Evolutionary conservation across 2,797 vertebrate species (phyloP), one percentile per base, ranked within the genome.

Genomic region (Bradypodion ventrale): DNA sequence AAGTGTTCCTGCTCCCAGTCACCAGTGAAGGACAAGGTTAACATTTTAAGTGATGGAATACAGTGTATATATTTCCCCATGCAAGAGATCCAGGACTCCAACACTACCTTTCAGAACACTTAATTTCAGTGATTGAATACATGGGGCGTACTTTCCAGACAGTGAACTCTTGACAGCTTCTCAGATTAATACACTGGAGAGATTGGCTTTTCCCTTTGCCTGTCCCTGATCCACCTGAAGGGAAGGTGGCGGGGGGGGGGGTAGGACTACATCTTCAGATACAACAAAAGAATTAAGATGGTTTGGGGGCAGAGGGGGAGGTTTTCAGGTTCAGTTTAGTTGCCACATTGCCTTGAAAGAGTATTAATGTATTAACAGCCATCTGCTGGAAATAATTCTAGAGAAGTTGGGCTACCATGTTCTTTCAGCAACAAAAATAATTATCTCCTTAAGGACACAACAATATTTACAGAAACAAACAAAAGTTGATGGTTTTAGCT

Each of bases 71-170:
- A 91, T 96, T 95, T 95, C 94, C 94, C 92, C 95, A 92, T 76
- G 37, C 93, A 81, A 40, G 44, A 90, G 75, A 93, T 87, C 93
- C 89, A 69, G 87, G 88, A 95, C 94, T 95, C 91, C 84, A 89
- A 40, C 63, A 12, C 84, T 44, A 44, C 92, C 32, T 93, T 91
- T 29, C 87, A 92, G 94, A 96, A 95, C 95, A 93, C 94, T 96
- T 95, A 90, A 96, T 96, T 96, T 96, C 93, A 87, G 91, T 96
- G 94, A 96, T 96, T 94, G 95, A 94, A 94, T 94, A 94, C 94
- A 80, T 60, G 83, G 91, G 92, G 90, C 84, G 49, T 87, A 82
- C 94, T 95, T 94, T 90, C 76, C 88, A 83, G 91, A 88, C 94
- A 92, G 93, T 88, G 92, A 94, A 93, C 93, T 91, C 93, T 78